Evolutionary conservation across 2,888 invertebrate genomes (phyloP).

Genomic region (Limnephilus marmoratus): DNA sequence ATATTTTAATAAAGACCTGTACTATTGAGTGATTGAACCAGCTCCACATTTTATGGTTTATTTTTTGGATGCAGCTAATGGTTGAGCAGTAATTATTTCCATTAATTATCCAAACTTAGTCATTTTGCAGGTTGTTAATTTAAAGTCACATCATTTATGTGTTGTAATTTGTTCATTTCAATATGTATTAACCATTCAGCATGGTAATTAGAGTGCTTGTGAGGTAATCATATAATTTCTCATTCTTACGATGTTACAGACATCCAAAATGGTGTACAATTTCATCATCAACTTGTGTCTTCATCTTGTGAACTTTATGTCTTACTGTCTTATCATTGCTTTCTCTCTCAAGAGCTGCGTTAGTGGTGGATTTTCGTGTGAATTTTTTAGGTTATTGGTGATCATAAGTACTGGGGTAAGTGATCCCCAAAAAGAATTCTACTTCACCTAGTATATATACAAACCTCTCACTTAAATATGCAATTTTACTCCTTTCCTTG

Average conservation of each 20-base stretch:
- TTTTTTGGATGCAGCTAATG: slow-evolving; percentile 39
- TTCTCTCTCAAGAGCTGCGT: background rate
- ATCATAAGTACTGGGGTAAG: background rate
- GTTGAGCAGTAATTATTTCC: slow-evolving; percentile 32
- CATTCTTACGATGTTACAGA: background rate
- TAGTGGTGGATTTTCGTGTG: background rate
- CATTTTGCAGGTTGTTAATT: slow-evolving; percentile 5
- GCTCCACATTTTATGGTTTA: slow-evolving; percentile 15
- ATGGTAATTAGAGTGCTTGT: slow-evolving; percentile 12
- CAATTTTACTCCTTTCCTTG: slow-evolving; percentile 2
- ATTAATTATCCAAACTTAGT: background rate
- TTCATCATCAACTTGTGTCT: background rate
- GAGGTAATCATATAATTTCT: slow-evolving; percentile 6
- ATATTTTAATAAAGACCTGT: background rate
- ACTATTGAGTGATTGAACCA: slow-evolving; percentile 29
- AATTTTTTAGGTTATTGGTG: background rate
- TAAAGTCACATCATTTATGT: background rate
- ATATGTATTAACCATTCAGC: background rate
- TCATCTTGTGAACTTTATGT: background rate
- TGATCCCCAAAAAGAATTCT: background rate
- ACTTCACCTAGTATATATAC: background rate
- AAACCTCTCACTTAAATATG: slow-evolving; percentile 2
- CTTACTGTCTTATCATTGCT: background rate
- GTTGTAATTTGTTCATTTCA: background rate
- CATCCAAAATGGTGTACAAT: background rate